Percentiles rank a stretch among this genome's conserved stretches.
Evolutionary conservation across 1,140 invertebrate genomes (phyloP).

Genomic region (Drosophila ananassae): DNA sequence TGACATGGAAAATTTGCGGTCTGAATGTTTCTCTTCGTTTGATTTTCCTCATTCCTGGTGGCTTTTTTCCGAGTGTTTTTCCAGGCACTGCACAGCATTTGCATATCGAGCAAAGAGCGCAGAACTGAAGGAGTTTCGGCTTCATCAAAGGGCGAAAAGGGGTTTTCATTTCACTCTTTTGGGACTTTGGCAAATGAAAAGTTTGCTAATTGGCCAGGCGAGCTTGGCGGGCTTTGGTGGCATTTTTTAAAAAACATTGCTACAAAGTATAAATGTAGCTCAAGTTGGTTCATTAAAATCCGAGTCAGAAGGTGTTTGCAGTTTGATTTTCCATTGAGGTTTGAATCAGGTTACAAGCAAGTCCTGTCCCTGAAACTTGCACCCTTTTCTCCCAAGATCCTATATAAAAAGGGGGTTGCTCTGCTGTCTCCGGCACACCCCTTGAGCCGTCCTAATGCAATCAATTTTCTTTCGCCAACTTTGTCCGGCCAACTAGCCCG

Average conservation of each 20-base stretch:
- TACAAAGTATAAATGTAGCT: slow-evolving; percentile 17
- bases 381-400: not conserved
- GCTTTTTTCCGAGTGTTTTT: slow-evolving; percentile 55
- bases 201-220: slow-evolving; percentile 66
- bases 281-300: slow-evolving; percentile 30
- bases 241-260: slow-evolving; percentile 14
- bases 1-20: slow-evolving; percentile 80
- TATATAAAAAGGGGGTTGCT: not conserved
- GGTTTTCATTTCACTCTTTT: slow-evolving; percentile 25
- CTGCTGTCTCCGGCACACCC: not conserved
- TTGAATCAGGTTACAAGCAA: not conserved
- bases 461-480: slow-evolving; percentile 71
- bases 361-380: not conserved
- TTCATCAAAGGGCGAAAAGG: slow-evolving; percentile 31
- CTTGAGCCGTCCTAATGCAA: slow-evolving; percentile 49
- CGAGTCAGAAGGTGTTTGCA: not conserved
- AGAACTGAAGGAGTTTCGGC: slow-evolving; percentile 6
- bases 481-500: slow-evolving; percentile 55
- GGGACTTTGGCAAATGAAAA: slow-evolving; percentile 58
- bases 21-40: slow-evolving; percentile 39
- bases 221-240: not conserved
- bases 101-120: slow-evolving; percentile 35
- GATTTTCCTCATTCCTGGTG: slow-evolving; percentile 17
- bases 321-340: not conserved
- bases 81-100: slow-evolving; percentile 63